Evolutionary conservation across 2,113 vertebrate species (phyloP), one percentile per base, ranked within the genome.

Genomic region (Cyprinodon tularosa): DNA sequence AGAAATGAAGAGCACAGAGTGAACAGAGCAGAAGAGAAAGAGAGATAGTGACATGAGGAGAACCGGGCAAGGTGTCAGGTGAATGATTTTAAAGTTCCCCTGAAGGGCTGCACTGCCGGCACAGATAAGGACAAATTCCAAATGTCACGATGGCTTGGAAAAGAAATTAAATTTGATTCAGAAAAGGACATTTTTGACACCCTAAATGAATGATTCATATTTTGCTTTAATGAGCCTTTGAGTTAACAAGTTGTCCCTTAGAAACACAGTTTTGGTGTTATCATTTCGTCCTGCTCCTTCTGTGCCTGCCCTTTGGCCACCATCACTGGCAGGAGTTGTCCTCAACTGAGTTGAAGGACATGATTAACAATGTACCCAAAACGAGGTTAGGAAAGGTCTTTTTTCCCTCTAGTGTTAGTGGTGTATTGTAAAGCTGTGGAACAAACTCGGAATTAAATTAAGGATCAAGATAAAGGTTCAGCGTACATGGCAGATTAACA

Each of bases 171-270:
- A 95, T 94, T 94, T 94, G 95, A 96, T 95, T 96, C 94, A 88
- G 95, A 92, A 80, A 95, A 96, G 96, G 96, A 96, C 95, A 95
- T 96, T 96, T 96, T 93, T 96, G 96, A 96, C 96, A 96, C 88
- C 93, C 94, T 94, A 92, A 96, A 96, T 96, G 96, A 97, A 96
- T 95, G 95, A 97, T 97, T 96, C 95, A 96, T 96, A 94, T 88
- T 78, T 50, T 91, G 92, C 94, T 97, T 96, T 97, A 97, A 97
- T 96, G 94, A 81, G 53, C 94, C 94, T 81, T 96, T 95, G 96
- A 94, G 95, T 81, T 81, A 84, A 76, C 60, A 65, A 75, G 68
- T 62, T 62, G 74, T 72, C 81, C 66, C 48, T 68, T 48, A 62
- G 72, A 95, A 95, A 80, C 91, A 84, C 91, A 87, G 94, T 96